These are phyloP conservation scores for Catamblyrhynchus diadema DNA, from an alignment of 2,797 vertebrate species.

Conservation along the genomic window DNA sequence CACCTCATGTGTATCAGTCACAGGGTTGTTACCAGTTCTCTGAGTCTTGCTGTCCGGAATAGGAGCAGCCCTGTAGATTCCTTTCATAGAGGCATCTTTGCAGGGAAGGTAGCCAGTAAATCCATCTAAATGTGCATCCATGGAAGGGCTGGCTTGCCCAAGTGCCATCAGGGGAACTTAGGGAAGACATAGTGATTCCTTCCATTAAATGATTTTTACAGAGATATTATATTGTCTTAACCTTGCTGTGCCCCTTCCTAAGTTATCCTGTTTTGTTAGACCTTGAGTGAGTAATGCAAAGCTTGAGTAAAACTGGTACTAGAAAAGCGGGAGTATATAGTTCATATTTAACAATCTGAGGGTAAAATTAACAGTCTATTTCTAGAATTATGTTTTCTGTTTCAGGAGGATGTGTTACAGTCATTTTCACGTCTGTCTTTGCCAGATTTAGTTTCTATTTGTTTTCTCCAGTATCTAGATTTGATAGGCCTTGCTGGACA, in stretches of 20 bases:
- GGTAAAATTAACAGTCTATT: background rate
- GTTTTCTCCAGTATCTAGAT: background rate
- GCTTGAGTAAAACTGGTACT: background rate
- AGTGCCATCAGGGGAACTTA: background rate
- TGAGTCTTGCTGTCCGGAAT: background rate
- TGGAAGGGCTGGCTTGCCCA: background rate
- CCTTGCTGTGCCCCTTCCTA: background rate
- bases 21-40: background rate
- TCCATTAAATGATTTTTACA: background rate
- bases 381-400: background rate
- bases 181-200: background rate
- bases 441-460: background rate
- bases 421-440: background rate
- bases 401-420: background rate
- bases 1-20: rapidly evolving
- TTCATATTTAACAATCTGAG: background rate
- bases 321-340: background rate
- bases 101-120: background rate
- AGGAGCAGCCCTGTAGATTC: background rate
- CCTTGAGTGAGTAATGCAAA: background rate
- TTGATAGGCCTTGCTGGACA: background rate
- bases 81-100: background rate
- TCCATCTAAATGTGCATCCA: background rate
- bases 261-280: background rate
- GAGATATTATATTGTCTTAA: background rate